Base-by-base conservation (phyloP, 2,888 invertebrate species). In the Ochlodes sylvanus region DNA sequence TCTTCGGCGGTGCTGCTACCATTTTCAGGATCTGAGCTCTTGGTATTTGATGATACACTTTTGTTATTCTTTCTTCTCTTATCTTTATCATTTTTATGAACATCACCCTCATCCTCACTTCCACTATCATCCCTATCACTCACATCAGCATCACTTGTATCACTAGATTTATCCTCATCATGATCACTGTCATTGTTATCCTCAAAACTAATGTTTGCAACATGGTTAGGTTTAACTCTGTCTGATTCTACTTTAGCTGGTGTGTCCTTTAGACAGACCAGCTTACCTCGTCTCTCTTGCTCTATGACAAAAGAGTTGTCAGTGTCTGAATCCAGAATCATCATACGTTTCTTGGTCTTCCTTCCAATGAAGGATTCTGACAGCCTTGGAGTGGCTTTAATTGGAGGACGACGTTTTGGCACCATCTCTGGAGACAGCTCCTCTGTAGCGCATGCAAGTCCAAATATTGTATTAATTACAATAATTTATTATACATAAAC, bases 241-340 rank as follows among this genome's bases (percentile, higher is more conserved):
- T 63, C 72, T 52, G 17, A 64, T 9, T 74, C 77, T 56, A 86
- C 77, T 77, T 89, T 92, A 2, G 84, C 71, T 0, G 92, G 92
- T 6, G 92, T 92, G 15, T 87, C 85, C 73, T 92, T 88, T 9
- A 87, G 68, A 68, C 92, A 92, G 34, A 75, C 74, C 6, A 82
- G 50, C 76, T 92, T 92, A 2, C 76, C 86, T 58, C 86, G 81
- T 34, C 79, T 86, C 14, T 85, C 76, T 32, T 86, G 86, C 76
- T 90, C 90, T 56, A 87, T 78, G 0, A 91, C 72, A 32, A 92
- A 87, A 7, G 92, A 92, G 70, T 91, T 90, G 63, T 92, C 92
- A 0, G 88, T 87, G 71, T 93, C 92, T 0, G 92, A 92, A 47
- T 92, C 92, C 2, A 87, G 19, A 2, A 85, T 74, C 3, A 89